A percentile compares a stretch with the other conserved stretches of the same genome.
These are phyloP conservation scores for Timema cristinae DNA, from an alignment of 2,888 invertebrate genomes.

Conservation along the genomic window DNA sequence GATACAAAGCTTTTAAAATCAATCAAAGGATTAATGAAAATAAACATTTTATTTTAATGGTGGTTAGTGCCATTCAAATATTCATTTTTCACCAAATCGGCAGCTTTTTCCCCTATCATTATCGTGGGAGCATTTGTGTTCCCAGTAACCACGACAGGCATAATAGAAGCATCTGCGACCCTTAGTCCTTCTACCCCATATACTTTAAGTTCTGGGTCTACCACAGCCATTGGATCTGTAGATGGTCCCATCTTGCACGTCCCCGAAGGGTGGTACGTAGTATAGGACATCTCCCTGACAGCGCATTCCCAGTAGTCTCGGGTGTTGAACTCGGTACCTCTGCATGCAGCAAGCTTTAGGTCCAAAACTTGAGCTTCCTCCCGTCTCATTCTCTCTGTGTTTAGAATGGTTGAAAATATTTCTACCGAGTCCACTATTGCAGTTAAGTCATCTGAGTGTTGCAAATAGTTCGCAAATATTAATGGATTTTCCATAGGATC, in stretches of 20 bases:
- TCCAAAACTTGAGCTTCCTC: not conserved
- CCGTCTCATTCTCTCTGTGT: not conserved
- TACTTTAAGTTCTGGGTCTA: conserved; percentile 57
- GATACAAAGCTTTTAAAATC: too few species aligned
- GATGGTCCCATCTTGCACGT: conserved; percentile 80
- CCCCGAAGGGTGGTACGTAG: conserved; percentile 67
- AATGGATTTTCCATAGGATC: not conserved
- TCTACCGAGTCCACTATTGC: conserved; percentile 1
- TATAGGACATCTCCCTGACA: conserved; percentile 60
- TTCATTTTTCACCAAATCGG: conserved; percentile 80
- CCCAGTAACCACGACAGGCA: conserved; percentile 84
- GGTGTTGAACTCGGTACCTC: conserved; percentile 50
- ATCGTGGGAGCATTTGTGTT: conserved; percentile 88
- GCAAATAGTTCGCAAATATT: not conserved
- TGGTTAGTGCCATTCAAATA: too few species aligned
- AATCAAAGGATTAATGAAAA: too few species aligned
- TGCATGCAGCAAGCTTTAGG: conserved; percentile 52
- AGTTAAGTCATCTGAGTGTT: not conserved
- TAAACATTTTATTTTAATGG: too few species aligned
- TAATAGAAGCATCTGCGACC: conserved; percentile 61
- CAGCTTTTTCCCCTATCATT: conserved; percentile 86
- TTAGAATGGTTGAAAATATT: not conserved
- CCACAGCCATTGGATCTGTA: conserved; percentile 72
- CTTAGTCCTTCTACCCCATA: not conserved
- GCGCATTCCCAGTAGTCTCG: conserved; percentile 66